phyloP scores from a whole-genome alignment of 2,888 invertebrate species.

The Slavum lentiscoides region DNA sequence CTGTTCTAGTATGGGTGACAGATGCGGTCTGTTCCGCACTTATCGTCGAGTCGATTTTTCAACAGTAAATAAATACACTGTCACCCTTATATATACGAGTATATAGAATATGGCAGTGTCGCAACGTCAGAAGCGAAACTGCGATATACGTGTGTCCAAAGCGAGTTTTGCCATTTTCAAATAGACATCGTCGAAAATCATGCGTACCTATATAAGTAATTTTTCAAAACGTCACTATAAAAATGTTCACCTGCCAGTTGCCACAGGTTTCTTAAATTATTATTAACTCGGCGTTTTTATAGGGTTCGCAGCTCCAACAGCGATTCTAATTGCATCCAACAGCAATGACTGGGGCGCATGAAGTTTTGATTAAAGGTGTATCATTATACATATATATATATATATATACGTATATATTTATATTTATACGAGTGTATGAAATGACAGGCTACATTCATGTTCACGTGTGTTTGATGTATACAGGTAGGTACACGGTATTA shows the following conservation, averaged over 20 bases:
- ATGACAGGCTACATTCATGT: conserved; percentile 28
- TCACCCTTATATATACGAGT: no score
- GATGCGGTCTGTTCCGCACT: no score
- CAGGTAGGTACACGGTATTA: not conserved
- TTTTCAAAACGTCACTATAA: conserved; percentile 36
- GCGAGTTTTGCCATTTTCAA: conserved; percentile 19
- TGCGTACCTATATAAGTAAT: conserved; percentile 2
- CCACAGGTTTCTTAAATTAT: not conserved
- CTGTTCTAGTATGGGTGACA: no score
- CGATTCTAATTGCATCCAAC: conserved; percentile 37
- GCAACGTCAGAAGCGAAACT: not conserved
- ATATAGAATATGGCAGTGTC: no score
- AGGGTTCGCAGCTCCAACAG: conserved; percentile 36
- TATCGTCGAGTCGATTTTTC: no score
- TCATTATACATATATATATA: not conserved
- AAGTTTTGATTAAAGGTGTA: conserved; percentile 37
- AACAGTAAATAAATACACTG: no score
- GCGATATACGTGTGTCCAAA: not conserved
- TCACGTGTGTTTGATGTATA: not conserved
- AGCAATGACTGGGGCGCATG: not conserved
- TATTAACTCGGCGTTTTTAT: conserved; percentile 31
- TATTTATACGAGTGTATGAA: not conserved
- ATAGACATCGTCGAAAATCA: not conserved
- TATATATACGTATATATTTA: not conserved
- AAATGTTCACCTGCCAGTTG: conserved; percentile 50